phyloP scores from a whole-genome alignment of 2,888 invertebrate species.

The Hipparchia semele region DNA sequence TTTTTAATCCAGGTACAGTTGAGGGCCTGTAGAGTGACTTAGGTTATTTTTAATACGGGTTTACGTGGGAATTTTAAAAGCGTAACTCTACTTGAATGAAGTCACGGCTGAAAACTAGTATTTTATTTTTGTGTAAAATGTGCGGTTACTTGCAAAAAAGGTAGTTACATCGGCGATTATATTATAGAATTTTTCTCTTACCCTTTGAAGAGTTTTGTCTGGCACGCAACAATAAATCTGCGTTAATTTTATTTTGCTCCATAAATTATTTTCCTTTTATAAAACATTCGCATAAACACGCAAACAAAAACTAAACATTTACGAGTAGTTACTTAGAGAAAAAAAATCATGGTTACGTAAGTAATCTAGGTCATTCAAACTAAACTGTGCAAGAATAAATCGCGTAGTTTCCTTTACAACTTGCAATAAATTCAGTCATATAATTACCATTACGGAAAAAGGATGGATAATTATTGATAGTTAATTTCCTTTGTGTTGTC shows the following conservation, averaged over 20 bases:
- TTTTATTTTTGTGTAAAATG: background rate
- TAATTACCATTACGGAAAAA: conserved; percentile 34
- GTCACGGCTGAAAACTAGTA: too few species aligned
- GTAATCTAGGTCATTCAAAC: conserved; percentile 19
- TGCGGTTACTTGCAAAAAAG: background rate
- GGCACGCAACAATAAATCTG: conserved; percentile 10
- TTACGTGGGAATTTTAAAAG: too few species aligned
- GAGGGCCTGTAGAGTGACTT: too few species aligned
- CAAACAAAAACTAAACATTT: conserved; percentile 1
- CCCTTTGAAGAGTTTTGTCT: too few species aligned
- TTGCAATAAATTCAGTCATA: conserved; percentile 38
- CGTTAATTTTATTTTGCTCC: background rate
- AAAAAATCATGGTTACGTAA: background rate
- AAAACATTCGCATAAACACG: conserved; percentile 12
- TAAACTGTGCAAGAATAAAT: conserved; percentile 23
- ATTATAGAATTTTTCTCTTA: too few species aligned
- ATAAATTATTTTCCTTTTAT: conserved; percentile 14
- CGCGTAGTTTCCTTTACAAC: conserved; percentile 24
- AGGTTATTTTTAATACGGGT: too few species aligned
- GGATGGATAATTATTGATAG: conserved; percentile 26
- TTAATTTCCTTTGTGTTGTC: conserved; percentile 33
- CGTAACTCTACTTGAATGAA: too few species aligned
- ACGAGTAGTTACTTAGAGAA: background rate
- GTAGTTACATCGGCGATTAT: background rate
- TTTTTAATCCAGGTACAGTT: too few species aligned